These are phyloP conservation scores for Aporophyla lueneburgensis DNA, from an alignment of 2,888 invertebrate genomes.

Conservation along the genomic window DNA sequence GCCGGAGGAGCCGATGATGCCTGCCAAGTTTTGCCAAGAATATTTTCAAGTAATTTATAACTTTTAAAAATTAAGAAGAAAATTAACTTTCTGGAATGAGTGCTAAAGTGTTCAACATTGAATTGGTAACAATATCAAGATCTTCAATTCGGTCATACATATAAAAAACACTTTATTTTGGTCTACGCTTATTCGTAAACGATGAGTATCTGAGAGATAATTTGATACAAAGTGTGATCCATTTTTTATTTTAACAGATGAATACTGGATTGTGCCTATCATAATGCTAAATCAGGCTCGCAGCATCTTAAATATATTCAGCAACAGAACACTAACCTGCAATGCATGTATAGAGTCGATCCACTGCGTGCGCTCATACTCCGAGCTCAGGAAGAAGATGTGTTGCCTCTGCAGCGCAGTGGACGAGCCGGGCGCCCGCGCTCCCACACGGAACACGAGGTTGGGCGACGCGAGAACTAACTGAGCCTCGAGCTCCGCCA, in stretches of 20 bases:
- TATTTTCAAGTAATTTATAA: neutral
- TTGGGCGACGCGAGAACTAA: constrained; percentile 97
- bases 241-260: neutral
- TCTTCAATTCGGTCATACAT: neutral
- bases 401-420: constrained; percentile 92
- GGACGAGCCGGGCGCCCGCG: constrained; percentile 91
- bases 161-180: neutral
- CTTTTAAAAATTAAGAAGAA: neutral
- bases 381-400: constrained; percentile 97
- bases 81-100: neutral
- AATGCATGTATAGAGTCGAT: constrained; percentile 97
- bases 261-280: neutral
- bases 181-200: neutral
- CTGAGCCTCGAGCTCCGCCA: constrained; percentile 97
- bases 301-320: neutral
- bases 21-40: constrained; percentile 69
- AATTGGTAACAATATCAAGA: constrained; percentile 4
- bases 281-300: neutral
- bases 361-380: constrained; percentile 98
- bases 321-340: constrained; percentile 86
- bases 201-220: neutral
- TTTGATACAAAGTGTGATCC: neutral
- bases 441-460: constrained; percentile 95
- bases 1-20: constrained; percentile 91
- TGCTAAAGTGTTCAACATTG: neutral